phyloP scores from a whole-genome alignment of 2,113 vertebrate genomes.

The Thomomys bottae region DNA sequence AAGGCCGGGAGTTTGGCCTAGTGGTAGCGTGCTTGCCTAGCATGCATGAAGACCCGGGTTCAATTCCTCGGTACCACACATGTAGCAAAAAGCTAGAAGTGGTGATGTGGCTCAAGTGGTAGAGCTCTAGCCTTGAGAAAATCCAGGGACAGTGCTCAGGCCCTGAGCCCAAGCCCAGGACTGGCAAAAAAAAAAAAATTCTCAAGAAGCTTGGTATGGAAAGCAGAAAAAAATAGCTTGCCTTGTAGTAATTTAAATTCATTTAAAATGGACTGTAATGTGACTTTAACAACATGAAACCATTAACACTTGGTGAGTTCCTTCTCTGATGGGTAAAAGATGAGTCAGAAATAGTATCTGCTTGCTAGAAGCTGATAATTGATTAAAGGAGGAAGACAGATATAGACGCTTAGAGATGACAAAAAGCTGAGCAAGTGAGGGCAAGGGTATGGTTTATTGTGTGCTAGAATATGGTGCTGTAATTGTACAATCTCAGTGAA shows the following conservation, averaged over 20 bases:
- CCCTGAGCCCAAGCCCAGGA: no score
- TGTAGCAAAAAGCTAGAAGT: no score
- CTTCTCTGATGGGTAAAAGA: background rate
- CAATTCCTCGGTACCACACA: no score
- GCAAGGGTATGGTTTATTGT: fast-evolving
- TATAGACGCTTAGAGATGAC: background rate
- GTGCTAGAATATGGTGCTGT: background rate
- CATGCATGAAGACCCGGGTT: no score
- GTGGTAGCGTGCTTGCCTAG: no score
- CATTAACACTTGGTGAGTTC: background rate
- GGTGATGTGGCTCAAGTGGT: no score
- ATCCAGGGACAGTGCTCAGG: no score
- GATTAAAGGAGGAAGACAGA: background rate
- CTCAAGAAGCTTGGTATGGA: background rate
- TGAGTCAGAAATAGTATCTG: background rate
- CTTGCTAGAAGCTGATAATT: background rate
- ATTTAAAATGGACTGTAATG: background rate
- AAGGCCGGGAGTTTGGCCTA: no score
- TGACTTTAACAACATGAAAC: constrained; percentile 4
- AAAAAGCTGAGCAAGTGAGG: background rate
- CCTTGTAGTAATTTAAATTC: constrained; percentile 15
- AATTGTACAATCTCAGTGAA: background rate
- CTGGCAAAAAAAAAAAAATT: background rate
- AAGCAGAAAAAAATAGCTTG: background rate
- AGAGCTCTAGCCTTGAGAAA: no score